Evolutionary conservation across 2,888 invertebrate species (phyloP), one percentile per base, ranked within the genome.

Genomic region (Eumerus sabulonum): DNA sequence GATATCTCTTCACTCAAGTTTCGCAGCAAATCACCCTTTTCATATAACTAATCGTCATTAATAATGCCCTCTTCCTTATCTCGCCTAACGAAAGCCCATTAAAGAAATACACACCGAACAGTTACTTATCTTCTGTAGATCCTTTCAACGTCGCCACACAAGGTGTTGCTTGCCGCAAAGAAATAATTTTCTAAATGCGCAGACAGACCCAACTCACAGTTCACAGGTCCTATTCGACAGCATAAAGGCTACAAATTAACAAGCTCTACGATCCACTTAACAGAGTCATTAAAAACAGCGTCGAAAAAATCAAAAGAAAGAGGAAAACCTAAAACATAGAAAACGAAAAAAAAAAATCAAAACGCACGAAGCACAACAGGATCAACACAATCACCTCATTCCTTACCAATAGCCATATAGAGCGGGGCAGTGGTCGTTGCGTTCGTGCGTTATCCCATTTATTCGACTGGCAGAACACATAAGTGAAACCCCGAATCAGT

Each of bases 211-310:
- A 27, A 27, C 27, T 27, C 27, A 7, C 27, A 27, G 7, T 7
- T 27, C 27, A n/a, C n/a, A n/a, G n/a, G 27, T 27, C 27, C 27
- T 7, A 27, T 27, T 27, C 27, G 27, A 13, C 38, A 14, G 2
- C 35, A 53, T 36, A 36, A 3, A 13, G 36, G 16, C 45, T 38
- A 62, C 53, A 73, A 73, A 68, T 77, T 73, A 77, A 77, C 77
- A 68, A 68, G 62, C 63, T 63, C 62, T 63, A 77, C 73, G 73
- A 63, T 73, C 77, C 77, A 77, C 77, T 77, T 73, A 77, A 73
- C 77, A 67, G 47, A 67, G 73, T 63, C 73, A 77, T 77, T 77
- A 62, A 38, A 44, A 57, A 76, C 35, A n/a, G n/a, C n/a, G n/a
- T n/a, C 53, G 51, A 50, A 48, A 48, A 53, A 47, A 63, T 16